Base-by-base conservation (phyloP, 2,888 invertebrate species). In the Polydrusus pterygomalis region DNA sequence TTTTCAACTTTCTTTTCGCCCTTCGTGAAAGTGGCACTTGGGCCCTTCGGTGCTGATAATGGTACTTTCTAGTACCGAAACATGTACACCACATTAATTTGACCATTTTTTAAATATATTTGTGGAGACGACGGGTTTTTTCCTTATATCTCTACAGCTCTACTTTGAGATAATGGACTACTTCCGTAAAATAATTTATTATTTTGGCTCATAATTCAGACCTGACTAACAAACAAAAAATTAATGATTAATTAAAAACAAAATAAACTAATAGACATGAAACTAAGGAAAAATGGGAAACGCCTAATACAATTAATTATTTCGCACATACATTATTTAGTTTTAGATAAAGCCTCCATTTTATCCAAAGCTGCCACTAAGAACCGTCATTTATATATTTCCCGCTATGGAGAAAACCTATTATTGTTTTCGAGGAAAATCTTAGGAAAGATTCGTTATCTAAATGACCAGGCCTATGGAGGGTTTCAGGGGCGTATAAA, bases 311-410 rank as follows among this genome's bases (percentile, higher is more conserved):
- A 63, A 45, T 63, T 63, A 63, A 45, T 63, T 45, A 25, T 25
- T 63, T 63, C 45, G 25, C 43, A 63, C 63, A 63, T 47, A 63
- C n/a, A 45, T 63, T 63, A 47, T 63, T 63, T 63, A 45, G 13
- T 47, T 47, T 63, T 45, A 45, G 63, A 63, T 47, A 43, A 45
- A 47, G 47, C 63, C 63, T 45, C 63, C 30, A 18, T 43, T 45
- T 30, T 45, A 58, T 69, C 58, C 69, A 58, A 45, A 69, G 56
- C 69, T 54, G 34, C 45, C 56, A 25, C 47, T 58, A 69, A 60
- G 58, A 60, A 45, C 58, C 54, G 69, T 60, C 58, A 69, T 69
- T 58, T 69, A 69, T 69, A 69, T 69, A 69, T 58, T 69, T 60
- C 58, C 30, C 60, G 60, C 47, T 43, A 30, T 56, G n/a, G 45